These are phyloP conservation scores for Anneissia japonica DNA, from an alignment of 35 echinoderm and acorn worm genomes.

Conservation along the genomic window DNA sequence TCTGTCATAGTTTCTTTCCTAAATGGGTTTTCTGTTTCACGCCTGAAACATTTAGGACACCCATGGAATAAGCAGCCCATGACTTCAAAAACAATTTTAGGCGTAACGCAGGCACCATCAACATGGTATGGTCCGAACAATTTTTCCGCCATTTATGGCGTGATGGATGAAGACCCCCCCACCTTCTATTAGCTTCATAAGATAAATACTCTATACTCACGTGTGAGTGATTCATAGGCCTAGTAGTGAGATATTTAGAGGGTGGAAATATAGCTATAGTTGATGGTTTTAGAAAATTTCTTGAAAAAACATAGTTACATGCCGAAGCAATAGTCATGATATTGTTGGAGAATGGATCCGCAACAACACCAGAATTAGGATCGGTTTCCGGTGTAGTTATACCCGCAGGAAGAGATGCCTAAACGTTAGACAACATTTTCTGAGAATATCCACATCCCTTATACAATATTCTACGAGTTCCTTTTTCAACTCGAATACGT, in stretches of 20 bases:
- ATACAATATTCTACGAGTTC: too few species aligned
- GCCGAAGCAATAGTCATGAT: slow-evolving; percentile 59
- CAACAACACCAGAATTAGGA: neutral
- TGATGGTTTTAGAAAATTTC: slow-evolving; percentile 34
- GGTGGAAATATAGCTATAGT: slow-evolving; percentile 49
- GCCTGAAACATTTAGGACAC: slow-evolving; percentile 29
- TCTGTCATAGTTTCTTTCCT: slow-evolving; percentile 17
- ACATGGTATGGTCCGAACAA: slow-evolving; percentile 31
- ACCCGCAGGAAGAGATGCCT: slow-evolving; percentile 42
- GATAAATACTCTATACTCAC: slow-evolving; percentile 42
- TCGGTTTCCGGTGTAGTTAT: neutral
- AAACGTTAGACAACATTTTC: slow-evolving; percentile 43
- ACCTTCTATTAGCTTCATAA: slow-evolving; percentile 16
- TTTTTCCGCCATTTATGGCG: slow-evolving; percentile 40
- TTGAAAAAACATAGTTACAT: slow-evolving; percentile 53
- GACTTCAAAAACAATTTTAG: slow-evolving; percentile 26
- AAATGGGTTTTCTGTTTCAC: neutral
- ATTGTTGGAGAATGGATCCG: slow-evolving; percentile 46
- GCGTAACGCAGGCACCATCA: slow-evolving; percentile 24
- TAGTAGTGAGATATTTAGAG: slow-evolving; percentile 3
- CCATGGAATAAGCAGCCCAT: slow-evolving; percentile 42
- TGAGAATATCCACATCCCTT: slow-evolving; percentile 32
- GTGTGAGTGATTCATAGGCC: slow-evolving; percentile 31
- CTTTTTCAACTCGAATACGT: too few species aligned
- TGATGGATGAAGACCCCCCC: slow-evolving; percentile 39